Percentiles rank a stretch among this genome's conserved stretches.
These are phyloP conservation scores for Bacillus rossius DNA, from an alignment of 1,140 invertebrate species.

Conservation along the genomic window DNA sequence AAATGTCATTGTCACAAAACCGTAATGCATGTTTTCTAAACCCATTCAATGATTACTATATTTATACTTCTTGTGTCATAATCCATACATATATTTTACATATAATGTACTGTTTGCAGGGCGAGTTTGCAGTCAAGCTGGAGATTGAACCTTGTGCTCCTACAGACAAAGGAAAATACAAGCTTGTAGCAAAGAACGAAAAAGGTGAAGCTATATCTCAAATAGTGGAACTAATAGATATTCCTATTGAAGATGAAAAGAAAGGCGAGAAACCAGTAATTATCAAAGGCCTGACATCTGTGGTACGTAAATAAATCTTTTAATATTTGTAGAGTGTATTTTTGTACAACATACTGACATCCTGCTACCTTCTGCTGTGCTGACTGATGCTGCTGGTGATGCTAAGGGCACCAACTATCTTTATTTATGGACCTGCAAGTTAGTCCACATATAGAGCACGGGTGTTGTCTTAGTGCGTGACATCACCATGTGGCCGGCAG, in stretches of 20 bases:
- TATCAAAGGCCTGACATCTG: constrained; percentile 62
- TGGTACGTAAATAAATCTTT: constrained; percentile 48
- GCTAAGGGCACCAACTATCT: too few species aligned
- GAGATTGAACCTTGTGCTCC: constrained; percentile 76
- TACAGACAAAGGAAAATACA: constrained; percentile 82
- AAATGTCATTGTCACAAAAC: too few species aligned
- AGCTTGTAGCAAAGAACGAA: constrained; percentile 86
- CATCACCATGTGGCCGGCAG: too few species aligned
- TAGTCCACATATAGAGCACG: too few species aligned
- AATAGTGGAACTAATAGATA: constrained; percentile 76
- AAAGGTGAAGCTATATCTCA: constrained; percentile 91
- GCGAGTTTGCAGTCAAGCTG: constrained; percentile 80
- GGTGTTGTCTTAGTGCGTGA: too few species aligned
- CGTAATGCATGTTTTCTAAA: too few species aligned
- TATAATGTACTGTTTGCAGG: constrained; percentile 55
- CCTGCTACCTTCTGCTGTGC: background rate
- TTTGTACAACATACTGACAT: background rate
- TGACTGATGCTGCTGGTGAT: background rate
- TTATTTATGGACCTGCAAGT: too few species aligned
- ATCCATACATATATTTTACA: too few species aligned
- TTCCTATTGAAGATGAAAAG: constrained; percentile 62
- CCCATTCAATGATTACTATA: too few species aligned
- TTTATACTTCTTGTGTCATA: too few species aligned
- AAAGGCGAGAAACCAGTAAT: constrained; percentile 48
- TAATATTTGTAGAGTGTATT: background rate